Evolutionary conservation across 2,888 invertebrate species (phyloP).

Genomic region (Dryobotodes eremita): DNA sequence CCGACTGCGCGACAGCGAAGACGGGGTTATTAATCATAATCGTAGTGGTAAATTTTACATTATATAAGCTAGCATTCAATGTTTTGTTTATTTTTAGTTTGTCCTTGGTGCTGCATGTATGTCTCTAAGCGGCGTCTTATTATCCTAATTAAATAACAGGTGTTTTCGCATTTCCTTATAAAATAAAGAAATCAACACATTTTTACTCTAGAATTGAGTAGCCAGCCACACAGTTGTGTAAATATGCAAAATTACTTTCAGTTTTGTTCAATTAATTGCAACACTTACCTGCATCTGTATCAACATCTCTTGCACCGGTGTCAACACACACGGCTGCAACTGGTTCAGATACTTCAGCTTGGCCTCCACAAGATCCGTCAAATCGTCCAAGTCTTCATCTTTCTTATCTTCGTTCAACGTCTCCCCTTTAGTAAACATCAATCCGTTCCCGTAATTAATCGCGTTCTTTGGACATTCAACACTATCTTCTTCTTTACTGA

Average conservation of each 20-base stretch:
- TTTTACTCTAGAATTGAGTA: not conserved
- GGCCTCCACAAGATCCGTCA: conserved; percentile 85
- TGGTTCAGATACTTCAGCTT: conserved; percentile 90
- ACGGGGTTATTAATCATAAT: no score
- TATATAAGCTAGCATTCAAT: no score
- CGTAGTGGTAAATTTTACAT: no score
- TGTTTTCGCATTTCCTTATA: not conserved
- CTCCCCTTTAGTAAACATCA: conserved; percentile 90
- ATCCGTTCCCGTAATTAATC: conserved; percentile 84
- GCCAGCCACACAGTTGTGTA: not conserved
- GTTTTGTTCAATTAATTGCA: not conserved
- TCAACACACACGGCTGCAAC: conserved; percentile 83
- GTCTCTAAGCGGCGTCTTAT: not conserved
- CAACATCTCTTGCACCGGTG: conserved; percentile 90
- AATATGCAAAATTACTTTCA: conserved; percentile 7
- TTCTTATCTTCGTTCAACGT: conserved; percentile 84
- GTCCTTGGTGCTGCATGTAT: no score
- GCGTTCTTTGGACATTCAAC: conserved; percentile 80
- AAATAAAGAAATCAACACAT: not conserved
- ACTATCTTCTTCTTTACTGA: conserved; percentile 78
- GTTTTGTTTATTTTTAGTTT: no score
- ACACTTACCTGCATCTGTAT: conserved; percentile 90
- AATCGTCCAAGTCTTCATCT: conserved; percentile 82
- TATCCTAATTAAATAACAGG: not conserved
- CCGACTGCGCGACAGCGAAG: no score